Conservation (phyloP, 1,140 invertebrate species). For the Cydia amplana region DNA sequence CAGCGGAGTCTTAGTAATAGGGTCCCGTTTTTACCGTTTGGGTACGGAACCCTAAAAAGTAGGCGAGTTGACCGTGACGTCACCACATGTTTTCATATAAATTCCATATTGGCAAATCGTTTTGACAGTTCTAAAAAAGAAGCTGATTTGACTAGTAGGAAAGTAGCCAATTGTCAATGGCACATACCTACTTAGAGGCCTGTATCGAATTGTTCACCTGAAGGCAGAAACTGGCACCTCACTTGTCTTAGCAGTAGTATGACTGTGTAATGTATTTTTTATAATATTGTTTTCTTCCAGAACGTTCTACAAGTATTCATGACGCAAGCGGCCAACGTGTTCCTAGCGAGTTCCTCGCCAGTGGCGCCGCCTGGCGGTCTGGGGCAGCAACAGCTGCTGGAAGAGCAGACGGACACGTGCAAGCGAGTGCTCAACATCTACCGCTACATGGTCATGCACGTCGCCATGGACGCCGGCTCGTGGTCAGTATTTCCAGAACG, state of each 20-base stretch:
- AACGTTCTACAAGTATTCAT: slow-evolving; percentile 96
- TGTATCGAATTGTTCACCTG: no score
- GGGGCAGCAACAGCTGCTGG: slow-evolving; percentile 84
- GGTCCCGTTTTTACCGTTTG: no score
- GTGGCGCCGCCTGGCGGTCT: slow-evolving; percentile 96
- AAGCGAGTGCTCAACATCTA: slow-evolving; percentile 98
- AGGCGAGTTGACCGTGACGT: no score
- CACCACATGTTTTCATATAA: no score
- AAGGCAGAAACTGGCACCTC: no score
- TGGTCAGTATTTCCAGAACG: slow-evolving; percentile 90
- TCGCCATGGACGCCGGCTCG: slow-evolving; percentile 93
- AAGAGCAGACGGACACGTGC: slow-evolving; percentile 97
- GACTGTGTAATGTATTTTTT: background rate
- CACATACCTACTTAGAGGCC: no score
- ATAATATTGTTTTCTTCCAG: slow-evolving; percentile 65
- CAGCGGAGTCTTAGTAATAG: no score
- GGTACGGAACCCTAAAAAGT: no score
- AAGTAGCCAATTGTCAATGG: no score
- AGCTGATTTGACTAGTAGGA: no score
- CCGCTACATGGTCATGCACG: slow-evolving; percentile 98
- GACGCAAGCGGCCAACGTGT: slow-evolving; percentile 97
- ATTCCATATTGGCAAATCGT: no score
- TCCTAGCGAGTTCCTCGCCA: slow-evolving; percentile 87
- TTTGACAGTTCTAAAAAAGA: no score
- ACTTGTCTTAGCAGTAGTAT: background rate